Base-by-base conservation (phyloP, 2,888 invertebrate genomes). In the Eristalis intricaria region DNA sequence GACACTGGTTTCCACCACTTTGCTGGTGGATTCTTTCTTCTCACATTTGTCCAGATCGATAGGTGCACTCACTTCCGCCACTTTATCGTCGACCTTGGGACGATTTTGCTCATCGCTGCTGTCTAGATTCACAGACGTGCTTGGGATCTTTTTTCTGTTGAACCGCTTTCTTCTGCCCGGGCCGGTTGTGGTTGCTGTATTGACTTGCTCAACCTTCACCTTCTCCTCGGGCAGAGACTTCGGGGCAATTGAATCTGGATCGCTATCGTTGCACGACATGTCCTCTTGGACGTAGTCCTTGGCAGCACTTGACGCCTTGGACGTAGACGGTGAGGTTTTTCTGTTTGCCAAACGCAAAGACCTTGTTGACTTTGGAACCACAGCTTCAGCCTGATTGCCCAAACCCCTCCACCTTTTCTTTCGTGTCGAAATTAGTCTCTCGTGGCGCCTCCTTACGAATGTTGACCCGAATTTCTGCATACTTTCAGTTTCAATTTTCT, bases 341-440 rank as follows among this genome's bases (percentile, higher is more conserved):
- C 84, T 65, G 38, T 88, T 88, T 7, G 88, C 77, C 11, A 88
- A 29, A 19, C 88, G 84, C 38, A 81, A 26, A 3, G 80, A 84
- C 50, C 88, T 80, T 23, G 65, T 70, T 1, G 84, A 74, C 26
- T 43, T 74, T 11, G 74, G 38, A 23, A 15, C 64, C 5, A 60
- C 63, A n/a, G 43, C n/a, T 1, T 73, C 81, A 3, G 66, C 4
- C 60, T 77, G 82, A 10, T 71, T 76, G 0, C 65, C 63, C 13
- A 71, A 4, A 7, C 68, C 61, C 56, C 75, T 66, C 87, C 87
- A 84, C 38, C 63, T 71, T 70, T 87, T 87, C 61, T 80, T 87
- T 15, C 87, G 75, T 2, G 75, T 80, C 13, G 83, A 79, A 10
- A 69, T 73, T 0, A 84, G 23, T 11, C 76, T 63, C 38, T 84